These are phyloP conservation scores for Damaliscus lunatus DNA, from an alignment of 2,113 vertebrate genomes.

Conservation along the genomic window DNA sequence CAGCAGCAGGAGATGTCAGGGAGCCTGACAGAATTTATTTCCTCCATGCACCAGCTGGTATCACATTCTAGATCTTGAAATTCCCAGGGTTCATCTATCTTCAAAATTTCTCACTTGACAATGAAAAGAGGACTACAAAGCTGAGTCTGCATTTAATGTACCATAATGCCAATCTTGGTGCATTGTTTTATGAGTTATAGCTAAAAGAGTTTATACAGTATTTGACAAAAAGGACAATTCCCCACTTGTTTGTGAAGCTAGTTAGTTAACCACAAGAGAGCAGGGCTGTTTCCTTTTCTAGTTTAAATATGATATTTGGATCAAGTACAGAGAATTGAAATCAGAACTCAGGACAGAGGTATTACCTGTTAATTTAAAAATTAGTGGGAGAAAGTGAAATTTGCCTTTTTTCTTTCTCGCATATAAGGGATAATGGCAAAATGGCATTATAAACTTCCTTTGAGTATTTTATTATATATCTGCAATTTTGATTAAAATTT, in stretches of 20 bases:
- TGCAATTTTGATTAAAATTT: not conserved
- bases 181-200: conserved; percentile 63
- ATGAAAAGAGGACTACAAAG: conserved; percentile 30
- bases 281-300: conserved; percentile 21
- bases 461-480: conserved; percentile 21
- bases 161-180: conserved; percentile 50
- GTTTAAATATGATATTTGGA: conserved; percentile 43
- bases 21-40: conserved; percentile 58
- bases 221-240: conserved; percentile 50
- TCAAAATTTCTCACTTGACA: conserved; percentile 64
- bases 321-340: conserved; percentile 25
- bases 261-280: conserved; percentile 41
- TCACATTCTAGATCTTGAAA: conserved; percentile 49
- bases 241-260: conserved; percentile 46
- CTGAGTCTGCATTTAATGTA: conserved; percentile 51
- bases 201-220: conserved; percentile 43
- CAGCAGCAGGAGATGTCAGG: conserved; percentile 49
- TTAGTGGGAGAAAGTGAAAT: not conserved
- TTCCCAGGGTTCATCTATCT: conserved; percentile 61
- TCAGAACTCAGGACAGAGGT: conserved; percentile 19
- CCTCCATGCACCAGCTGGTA: conserved; percentile 54
- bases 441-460: not conserved
- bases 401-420: not conserved
- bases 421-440: not conserved
- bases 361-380: conserved; percentile 39